phyloP scores from a whole-genome alignment of 2,113 vertebrate species.

The Gobius niger region DNA sequence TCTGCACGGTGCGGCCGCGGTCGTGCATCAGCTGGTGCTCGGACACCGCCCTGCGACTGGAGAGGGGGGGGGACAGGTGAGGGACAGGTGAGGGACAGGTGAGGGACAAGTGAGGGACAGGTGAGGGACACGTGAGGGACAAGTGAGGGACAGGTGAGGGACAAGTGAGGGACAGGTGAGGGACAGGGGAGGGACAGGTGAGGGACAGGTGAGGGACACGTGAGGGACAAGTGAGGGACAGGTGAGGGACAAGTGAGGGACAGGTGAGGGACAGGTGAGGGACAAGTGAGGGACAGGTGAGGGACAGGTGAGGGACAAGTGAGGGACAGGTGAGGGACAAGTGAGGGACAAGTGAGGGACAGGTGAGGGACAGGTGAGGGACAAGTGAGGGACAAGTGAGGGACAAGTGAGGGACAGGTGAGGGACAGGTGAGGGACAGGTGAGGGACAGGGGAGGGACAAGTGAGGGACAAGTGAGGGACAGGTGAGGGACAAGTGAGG shows the following conservation, averaged over 20 bases:
- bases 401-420: too few species aligned
- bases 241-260: not conserved
- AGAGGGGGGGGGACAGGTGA: not conserved
- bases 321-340: too few species aligned
- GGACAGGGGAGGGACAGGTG: not conserved
- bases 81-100: not conserved
- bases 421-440: too few species aligned
- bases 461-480: too few species aligned
- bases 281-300: too few species aligned
- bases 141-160: not conserved
- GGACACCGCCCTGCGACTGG: conserved; percentile 76
- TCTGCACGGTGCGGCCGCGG: conserved; percentile 75
- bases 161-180: not conserved
- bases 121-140: not conserved
- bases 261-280: too few species aligned
- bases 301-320: too few species aligned
- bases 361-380: too few species aligned
- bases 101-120: not conserved
- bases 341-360: too few species aligned
- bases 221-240: not conserved
- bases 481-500: too few species aligned
- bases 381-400: too few species aligned
- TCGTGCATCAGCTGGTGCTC: conserved; percentile 84
- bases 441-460: too few species aligned
- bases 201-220: not conserved